phyloP scores from a whole-genome alignment of 2,888 invertebrate genomes.

The Volucella inanis region DNA sequence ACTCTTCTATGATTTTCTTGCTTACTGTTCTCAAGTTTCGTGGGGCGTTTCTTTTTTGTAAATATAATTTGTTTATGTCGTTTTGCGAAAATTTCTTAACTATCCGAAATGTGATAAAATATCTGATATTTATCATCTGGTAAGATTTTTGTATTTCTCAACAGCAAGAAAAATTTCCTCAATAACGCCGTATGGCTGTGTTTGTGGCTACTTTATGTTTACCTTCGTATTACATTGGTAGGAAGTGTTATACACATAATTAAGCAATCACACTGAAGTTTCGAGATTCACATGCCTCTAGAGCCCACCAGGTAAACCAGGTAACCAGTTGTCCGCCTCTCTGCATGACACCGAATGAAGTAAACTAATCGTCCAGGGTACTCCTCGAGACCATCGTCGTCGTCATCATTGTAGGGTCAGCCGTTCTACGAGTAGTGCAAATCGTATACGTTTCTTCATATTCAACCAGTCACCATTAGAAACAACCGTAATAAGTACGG shows the following conservation, averaged over 20 bases:
- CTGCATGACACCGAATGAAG: constrained; percentile 38
- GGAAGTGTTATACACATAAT: constrained; percentile 52
- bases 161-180: constrained; percentile 52
- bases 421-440: constrained; percentile 39
- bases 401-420: constrained; percentile 23
- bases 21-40: constrained; percentile 8
- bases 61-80: constrained; percentile 38
- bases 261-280: constrained; percentile 57
- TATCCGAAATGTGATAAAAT: constrained; percentile 34
- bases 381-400: constrained; percentile 39
- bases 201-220: constrained; percentile 38
- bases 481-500: constrained; percentile 66
- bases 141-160: constrained; percentile 39
- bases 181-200: constrained; percentile 33
- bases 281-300: constrained; percentile 35
- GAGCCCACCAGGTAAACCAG: constrained; percentile 3
- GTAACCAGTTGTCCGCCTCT: constrained; percentile 14
- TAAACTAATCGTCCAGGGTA: constrained; percentile 52
- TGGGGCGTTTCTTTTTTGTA: constrained; percentile 33
- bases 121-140: constrained; percentile 54
- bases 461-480: constrained; percentile 61
- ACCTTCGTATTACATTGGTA: constrained; percentile 41
- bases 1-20: constrained; percentile 32
- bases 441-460: constrained; percentile 61
- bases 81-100: constrained; percentile 33